Evolutionary conservation across 2,797 vertebrate species (phyloP).

Genomic region (Esox masquinongy): DNA sequence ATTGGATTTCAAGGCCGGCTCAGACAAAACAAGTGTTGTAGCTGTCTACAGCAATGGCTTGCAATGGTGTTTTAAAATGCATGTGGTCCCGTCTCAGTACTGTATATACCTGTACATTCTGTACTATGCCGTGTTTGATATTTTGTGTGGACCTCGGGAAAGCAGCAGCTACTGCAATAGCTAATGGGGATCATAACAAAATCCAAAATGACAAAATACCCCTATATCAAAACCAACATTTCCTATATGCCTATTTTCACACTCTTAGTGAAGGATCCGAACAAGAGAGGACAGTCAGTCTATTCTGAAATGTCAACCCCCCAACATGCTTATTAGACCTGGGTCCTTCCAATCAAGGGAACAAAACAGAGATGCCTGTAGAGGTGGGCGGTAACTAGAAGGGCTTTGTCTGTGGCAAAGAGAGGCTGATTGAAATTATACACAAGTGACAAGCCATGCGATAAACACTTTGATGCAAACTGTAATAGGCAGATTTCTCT

Average conservation of each 20-base stretch:
- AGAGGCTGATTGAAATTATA: constrained; percentile 73
- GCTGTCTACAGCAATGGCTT: too few species aligned
- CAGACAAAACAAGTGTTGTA: too few species aligned
- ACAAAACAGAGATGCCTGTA: constrained; percentile 64
- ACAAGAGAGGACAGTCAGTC: constrained; percentile 58
- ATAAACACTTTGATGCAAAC: constrained; percentile 59
- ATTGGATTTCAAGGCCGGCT: too few species aligned
- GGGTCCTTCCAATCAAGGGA: constrained; percentile 70
- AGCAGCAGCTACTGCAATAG: too few species aligned
- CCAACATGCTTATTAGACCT: constrained; percentile 70
- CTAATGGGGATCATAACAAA: too few species aligned
- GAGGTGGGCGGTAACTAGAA: constrained; percentile 69
- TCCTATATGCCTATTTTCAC: constrained; percentile 47
- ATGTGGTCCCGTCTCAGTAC: too few species aligned
- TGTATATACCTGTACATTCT: too few species aligned
- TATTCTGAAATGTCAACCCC: constrained; percentile 69
- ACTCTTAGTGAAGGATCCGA: constrained; percentile 61
- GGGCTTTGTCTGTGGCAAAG: constrained; percentile 51
- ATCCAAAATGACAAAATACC: constrained; percentile 8
- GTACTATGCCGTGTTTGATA: too few species aligned
- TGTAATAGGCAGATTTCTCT: constrained; percentile 44
- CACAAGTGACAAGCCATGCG: constrained; percentile 51
- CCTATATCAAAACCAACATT: constrained; percentile 24
- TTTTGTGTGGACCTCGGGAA: too few species aligned
- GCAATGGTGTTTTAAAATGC: too few species aligned